Conservation (phyloP, 1,140 invertebrate genomes). For the Adoxophyes honmai region DNA sequence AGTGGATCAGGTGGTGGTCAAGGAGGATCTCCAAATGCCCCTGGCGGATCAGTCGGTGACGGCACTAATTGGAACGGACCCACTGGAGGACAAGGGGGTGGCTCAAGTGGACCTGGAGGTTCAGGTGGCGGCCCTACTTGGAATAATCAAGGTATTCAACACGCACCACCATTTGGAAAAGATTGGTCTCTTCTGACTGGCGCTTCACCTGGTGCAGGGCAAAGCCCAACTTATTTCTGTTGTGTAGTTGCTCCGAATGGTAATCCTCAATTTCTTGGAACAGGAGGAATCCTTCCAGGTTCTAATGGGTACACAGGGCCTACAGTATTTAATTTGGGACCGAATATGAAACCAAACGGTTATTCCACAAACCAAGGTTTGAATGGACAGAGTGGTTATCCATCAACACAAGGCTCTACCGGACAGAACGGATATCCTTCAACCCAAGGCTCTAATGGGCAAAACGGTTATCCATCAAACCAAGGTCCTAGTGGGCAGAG, state of each 20-base stretch:
- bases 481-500: slow-evolving; percentile 32
- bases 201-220: neutral
- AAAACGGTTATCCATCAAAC: neutral
- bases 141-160: too few species aligned
- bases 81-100: neutral
- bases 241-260: slow-evolving; percentile 29
- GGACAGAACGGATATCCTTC: slow-evolving; percentile 5
- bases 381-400: too few species aligned
- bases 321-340: slow-evolving; percentile 1
- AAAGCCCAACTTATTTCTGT: slow-evolving; percentile 30
- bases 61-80: too few species aligned
- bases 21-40: slow-evolving; percentile 20
- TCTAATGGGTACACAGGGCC: neutral
- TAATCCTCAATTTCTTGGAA: slow-evolving; percentile 15
- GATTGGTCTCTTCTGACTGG: neutral
- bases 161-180: neutral
- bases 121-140: neutral
- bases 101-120: neutral
- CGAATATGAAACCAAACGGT: neutral
- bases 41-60: neutral
- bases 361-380: neutral
- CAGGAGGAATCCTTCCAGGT: neutral
- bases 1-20: slow-evolving; percentile 11
- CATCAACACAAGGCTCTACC: neutral
- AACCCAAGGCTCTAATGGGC: too few species aligned